phyloP scores from a whole-genome alignment of 1,140 invertebrate species.

The Bradysia coprophila region DNA sequence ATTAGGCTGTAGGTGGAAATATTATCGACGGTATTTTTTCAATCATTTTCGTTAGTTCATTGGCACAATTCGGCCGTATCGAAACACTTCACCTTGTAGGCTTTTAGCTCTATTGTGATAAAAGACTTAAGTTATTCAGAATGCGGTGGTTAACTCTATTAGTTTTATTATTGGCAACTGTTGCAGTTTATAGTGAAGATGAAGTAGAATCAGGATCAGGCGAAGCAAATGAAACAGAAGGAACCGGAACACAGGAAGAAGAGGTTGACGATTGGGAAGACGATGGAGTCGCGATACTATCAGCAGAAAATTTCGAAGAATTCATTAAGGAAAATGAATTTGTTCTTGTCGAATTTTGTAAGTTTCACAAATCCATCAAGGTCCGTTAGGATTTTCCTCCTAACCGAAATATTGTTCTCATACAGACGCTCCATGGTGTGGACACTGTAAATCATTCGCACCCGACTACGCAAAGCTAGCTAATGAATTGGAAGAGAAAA shows the following conservation, averaged over 20 bases:
- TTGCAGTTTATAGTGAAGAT: too few relatives aligned
- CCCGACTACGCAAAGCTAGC: conserved; percentile 96
- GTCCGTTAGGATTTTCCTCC: background rate
- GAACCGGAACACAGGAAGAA: background rate
- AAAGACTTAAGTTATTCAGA: too few relatives aligned
- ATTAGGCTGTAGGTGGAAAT: too few relatives aligned
- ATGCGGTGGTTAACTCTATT: too few relatives aligned
- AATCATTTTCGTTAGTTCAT: too few relatives aligned
- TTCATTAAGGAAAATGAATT: conserved; percentile 56
- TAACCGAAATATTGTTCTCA: background rate
- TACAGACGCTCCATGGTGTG: conserved; percentile 98
- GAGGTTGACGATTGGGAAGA: conserved; percentile 26
- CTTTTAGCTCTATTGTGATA: too few relatives aligned
- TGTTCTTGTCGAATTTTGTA: conserved; percentile 93
- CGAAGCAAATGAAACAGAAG: background rate
- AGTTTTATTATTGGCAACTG: too few relatives aligned
- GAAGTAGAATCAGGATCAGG: too few relatives aligned
- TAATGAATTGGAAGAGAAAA: conserved; percentile 50
- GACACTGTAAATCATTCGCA: conserved; percentile 93
- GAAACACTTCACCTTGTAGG: too few relatives aligned
- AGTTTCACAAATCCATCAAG: conserved; percentile 34
- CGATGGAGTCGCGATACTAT: conserved; percentile 79
- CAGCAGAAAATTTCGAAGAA: conserved; percentile 67
- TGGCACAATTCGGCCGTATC: too few relatives aligned
- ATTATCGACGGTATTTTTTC: too few relatives aligned